Conservation (phyloP, 1,140 invertebrate genomes). For the Macrocentrus cingulum region DNA sequence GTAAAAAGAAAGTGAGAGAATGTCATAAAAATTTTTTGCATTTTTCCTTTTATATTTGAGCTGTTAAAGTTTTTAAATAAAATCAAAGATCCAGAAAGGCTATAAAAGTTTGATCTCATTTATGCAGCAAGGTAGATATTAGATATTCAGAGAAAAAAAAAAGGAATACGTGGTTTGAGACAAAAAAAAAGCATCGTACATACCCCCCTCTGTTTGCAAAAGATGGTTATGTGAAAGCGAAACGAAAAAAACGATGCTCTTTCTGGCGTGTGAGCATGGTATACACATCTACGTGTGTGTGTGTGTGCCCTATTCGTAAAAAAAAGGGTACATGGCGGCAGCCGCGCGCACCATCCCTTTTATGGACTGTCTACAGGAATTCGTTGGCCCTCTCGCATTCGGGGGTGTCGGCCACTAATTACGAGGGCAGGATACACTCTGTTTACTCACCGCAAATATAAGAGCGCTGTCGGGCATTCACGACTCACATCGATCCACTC, state of each 20-base stretch:
- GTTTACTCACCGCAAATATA: slow-evolving; percentile 52
- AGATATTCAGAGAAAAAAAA: background rate
- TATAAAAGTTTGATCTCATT: background rate
- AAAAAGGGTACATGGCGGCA: slow-evolving; percentile 1
- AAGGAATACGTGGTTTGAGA: background rate
- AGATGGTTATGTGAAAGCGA: slow-evolving; percentile 11
- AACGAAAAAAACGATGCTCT: slow-evolving; percentile 8
- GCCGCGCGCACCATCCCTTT: background rate
- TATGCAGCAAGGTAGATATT: background rate
- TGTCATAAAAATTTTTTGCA: too few relatives aligned
- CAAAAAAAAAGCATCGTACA: background rate
- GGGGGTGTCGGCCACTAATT: slow-evolving; percentile 52
- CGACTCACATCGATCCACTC: slow-evolving; percentile 30
- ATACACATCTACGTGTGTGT: background rate
- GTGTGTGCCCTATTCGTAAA: slow-evolving; percentile 7
- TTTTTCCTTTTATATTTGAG: too few relatives aligned
- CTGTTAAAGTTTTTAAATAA: too few relatives aligned
- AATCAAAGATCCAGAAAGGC: background rate
- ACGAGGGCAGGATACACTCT: slow-evolving; percentile 46
- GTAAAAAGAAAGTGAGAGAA: too few relatives aligned
- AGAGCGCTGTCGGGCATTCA: slow-evolving; percentile 27
- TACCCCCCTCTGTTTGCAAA: background rate
- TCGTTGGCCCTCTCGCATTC: slow-evolving; percentile 27
- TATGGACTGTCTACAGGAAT: slow-evolving; percentile 21
- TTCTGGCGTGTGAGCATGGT: too few relatives aligned